Conservation (phyloP, 1,140 invertebrate genomes). For the Pseudachorutes palmiensis region DNA sequence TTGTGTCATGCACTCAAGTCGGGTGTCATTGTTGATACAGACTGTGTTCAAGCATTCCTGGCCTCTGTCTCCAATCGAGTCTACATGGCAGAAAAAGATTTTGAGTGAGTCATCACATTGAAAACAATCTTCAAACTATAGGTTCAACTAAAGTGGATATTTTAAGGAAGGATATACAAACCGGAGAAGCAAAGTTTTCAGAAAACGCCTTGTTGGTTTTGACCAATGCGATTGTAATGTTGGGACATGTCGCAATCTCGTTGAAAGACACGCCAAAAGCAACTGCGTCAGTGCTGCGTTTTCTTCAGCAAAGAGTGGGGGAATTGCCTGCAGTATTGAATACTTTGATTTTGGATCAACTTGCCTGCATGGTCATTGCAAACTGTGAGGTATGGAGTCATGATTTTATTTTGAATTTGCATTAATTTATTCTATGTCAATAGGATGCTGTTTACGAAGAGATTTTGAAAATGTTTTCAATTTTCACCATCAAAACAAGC, state of each 20-base stretch:
- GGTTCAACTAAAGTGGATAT: no score
- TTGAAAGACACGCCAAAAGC: constrained; percentile 62
- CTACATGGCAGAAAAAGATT: constrained; percentile 71
- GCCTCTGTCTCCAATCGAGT: constrained; percentile 88
- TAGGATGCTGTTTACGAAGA: constrained; percentile 74
- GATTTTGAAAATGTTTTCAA: constrained; percentile 96
- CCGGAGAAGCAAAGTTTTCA: not conserved
- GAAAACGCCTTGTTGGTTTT: constrained; percentile 76
- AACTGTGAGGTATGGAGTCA: constrained; percentile 66
- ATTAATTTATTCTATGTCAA: no score
- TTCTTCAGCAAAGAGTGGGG: constrained; percentile 93
- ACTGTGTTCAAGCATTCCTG: constrained; percentile 87
- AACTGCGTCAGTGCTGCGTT: constrained; percentile 89
- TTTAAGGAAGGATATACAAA: not conserved
- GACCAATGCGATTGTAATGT: constrained; percentile 91
- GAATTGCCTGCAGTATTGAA: constrained; percentile 72
- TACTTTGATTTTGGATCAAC: constrained; percentile 88
- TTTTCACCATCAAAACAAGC: constrained; percentile 86
- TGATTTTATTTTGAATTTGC: no score
- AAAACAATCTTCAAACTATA: no score
- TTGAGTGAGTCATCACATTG: constrained; percentile 12
- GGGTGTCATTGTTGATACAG: constrained; percentile 72
- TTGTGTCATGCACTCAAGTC: constrained; percentile 86
- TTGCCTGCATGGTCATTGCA: constrained; percentile 94
- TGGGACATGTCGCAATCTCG: constrained; percentile 90